A percentile compares a stretch with the other conserved stretches of the same genome.
Conservation (phyloP, 1,140 invertebrate species). For the Trypoxylus dichotomus region DNA sequence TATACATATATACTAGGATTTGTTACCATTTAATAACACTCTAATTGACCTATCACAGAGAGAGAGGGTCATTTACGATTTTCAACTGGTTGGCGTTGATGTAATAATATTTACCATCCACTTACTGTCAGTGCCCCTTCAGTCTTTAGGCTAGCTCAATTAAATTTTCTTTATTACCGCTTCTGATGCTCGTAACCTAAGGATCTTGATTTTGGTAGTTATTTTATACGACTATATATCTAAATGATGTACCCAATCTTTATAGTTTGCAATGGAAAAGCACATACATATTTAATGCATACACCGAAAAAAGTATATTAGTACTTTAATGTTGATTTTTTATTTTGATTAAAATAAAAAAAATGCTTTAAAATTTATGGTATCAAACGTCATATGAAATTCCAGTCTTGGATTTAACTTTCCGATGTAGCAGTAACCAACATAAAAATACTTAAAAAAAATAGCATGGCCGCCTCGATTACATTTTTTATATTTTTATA, state of each 20-base stretch:
- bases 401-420: too few species aligned
- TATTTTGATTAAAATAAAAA: too few species aligned
- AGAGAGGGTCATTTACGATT: conserved; percentile 8
- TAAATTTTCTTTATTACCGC: conserved; percentile 8
- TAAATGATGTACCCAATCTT: not conserved
- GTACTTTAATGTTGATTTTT: too few species aligned
- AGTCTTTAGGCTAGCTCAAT: conserved; percentile 12
- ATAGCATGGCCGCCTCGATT: too few species aligned
- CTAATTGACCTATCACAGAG: conserved; percentile 9
- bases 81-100: conserved; percentile 15
- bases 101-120: conserved; percentile 24
- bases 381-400: too few species aligned
- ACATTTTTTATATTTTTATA: too few species aligned
- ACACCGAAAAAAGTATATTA: too few species aligned
- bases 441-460: too few species aligned
- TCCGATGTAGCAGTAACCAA: too few species aligned
- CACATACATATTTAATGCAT: not conserved
- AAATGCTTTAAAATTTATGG: too few species aligned
- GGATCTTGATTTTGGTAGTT: not conserved
- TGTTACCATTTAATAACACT: not conserved
- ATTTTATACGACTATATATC: not conserved
- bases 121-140: conserved; percentile 8
- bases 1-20: not conserved
- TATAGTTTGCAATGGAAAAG: not conserved
- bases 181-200: conserved; percentile 4